Evolutionary conservation across 35 echinoderm and acorn worm genomes (phyloP).

Genomic region (Nesometra sesokonis): DNA sequence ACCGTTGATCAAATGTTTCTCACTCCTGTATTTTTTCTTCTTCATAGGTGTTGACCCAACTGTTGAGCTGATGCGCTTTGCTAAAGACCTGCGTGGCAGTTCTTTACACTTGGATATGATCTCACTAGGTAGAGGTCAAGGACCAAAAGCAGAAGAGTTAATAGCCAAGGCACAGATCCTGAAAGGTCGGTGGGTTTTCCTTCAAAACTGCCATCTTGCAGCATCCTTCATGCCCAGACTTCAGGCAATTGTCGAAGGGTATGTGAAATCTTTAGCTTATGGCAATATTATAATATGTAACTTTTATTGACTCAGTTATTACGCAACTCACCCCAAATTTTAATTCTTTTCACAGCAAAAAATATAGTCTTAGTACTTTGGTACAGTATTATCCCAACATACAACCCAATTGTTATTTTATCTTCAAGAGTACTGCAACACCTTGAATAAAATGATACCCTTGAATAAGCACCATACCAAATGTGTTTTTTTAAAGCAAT

Average conservation of each 20-base stretch:
- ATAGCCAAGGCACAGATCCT: constrained; percentile 99
- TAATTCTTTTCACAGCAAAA: too few relatives aligned
- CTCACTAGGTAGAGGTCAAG: constrained; percentile 82
- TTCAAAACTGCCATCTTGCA: constrained; percentile 95
- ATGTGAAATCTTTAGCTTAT: constrained; percentile 6
- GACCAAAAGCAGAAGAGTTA: constrained; percentile 93
- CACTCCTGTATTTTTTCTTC: too few relatives aligned
- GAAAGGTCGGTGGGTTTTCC: constrained; percentile 90
- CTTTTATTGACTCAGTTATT: not conserved
- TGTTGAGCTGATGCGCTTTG: constrained; percentile 90
- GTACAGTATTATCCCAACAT: too few relatives aligned
- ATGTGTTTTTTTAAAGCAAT: too few relatives aligned
- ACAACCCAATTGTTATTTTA: too few relatives aligned
- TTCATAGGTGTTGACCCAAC: constrained; percentile 88
- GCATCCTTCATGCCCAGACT: constrained; percentile 89
- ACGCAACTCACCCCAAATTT: too few relatives aligned
- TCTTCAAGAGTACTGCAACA: too few relatives aligned
- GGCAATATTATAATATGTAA: not conserved
- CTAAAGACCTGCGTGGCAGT: constrained; percentile 79
- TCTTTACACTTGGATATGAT: constrained; percentile 90
- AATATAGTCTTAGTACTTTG: too few relatives aligned
- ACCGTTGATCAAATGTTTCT: too few relatives aligned
- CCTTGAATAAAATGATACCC: too few relatives aligned
- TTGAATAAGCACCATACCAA: too few relatives aligned
- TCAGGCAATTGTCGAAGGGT: constrained; percentile 92